phyloP scores from a whole-genome alignment of 2,113 vertebrate species.

The Channa maculata region DNA sequence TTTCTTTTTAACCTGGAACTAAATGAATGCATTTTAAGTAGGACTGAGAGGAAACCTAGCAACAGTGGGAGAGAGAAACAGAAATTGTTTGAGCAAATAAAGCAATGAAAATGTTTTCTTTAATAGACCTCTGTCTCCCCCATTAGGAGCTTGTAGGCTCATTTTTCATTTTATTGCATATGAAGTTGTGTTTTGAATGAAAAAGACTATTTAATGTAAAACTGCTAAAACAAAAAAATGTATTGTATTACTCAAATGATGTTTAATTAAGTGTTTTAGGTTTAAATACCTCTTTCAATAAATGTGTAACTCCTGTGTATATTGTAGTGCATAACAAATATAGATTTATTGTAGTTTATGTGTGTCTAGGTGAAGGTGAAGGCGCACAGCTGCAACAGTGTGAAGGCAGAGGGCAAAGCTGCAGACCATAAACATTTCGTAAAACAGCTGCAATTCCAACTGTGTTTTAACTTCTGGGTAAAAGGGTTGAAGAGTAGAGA shows the following conservation, averaged over 20 bases:
- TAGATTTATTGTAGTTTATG: not conserved
- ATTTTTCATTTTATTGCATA: not conserved
- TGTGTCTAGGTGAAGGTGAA: not conserved
- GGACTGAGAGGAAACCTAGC: slow-evolving; percentile 10
- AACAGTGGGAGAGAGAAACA: slow-evolving; percentile 4
- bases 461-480: slow-evolving; percentile 21
- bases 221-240: no score
- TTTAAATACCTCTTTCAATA: no score
- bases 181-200: no score
- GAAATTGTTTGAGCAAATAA: not conserved
- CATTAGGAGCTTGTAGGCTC: not conserved
- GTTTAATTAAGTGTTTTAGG: no score
- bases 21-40: slow-evolving; percentile 19
- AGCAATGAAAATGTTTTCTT: no score
- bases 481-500: slow-evolving; percentile 5
- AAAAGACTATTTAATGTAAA: no score
- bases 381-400: not conserved
- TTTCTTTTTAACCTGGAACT: slow-evolving; percentile 7
- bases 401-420: slow-evolving; percentile 18
- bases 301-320: no score
- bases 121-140: not conserved
- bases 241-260: not conserved
- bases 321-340: no score
- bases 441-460: slow-evolving; percentile 26
- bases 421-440: not conserved